Base-by-base conservation (phyloP, 2,888 invertebrate genomes). In the Syrista parreyssii region DNA sequence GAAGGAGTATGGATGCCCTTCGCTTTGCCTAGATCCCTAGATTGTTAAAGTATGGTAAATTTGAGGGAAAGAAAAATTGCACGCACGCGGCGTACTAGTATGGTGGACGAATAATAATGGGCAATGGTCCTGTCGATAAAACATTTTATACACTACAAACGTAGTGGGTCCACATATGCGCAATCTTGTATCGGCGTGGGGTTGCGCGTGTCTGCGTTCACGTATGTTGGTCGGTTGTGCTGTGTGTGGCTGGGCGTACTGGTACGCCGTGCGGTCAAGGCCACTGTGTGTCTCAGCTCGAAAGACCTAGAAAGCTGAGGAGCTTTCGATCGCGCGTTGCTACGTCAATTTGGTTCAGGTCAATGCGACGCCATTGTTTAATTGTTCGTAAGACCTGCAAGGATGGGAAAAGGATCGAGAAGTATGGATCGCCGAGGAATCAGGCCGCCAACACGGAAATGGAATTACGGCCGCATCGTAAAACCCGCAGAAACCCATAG, bases 181-280 rank as follows among this genome's bases (percentile, higher is more conserved):
- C 55, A 23, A 55, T 23, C 55, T 33, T 15, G 32, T 33, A 2
- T 31, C n/a, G 32, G 15, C 11, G 23, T 30, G 68, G 30, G n/a
- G 71, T 33, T 31, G 32, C 12, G 31, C 31, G 71, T 71, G 71
- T 31, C 71, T 33, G 71, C 12, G 31, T 71, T 71, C 71, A 32
- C 71, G 71, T 71, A 31, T 31, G 12, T 71, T 33, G 71, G 12
- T 23, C 31, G 71, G 12, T 12, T 30, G 23, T 31, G 11, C 31
- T 15, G 11, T 33, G 33, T 23, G 71, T 71, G 31, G 15, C 32
- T 30, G 71, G 6, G 33, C 9, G 23, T 31, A 71, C 71, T 31
- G 32, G 71, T 71, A 33, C 71, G 82, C 83, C 85, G 86, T 86
- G 84, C 86, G 86, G 86, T 86, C 86, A 86, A 86, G 86, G 86